Base-by-base conservation (phyloP, 2,888 invertebrate species). In the Athalia rosae region DNA sequence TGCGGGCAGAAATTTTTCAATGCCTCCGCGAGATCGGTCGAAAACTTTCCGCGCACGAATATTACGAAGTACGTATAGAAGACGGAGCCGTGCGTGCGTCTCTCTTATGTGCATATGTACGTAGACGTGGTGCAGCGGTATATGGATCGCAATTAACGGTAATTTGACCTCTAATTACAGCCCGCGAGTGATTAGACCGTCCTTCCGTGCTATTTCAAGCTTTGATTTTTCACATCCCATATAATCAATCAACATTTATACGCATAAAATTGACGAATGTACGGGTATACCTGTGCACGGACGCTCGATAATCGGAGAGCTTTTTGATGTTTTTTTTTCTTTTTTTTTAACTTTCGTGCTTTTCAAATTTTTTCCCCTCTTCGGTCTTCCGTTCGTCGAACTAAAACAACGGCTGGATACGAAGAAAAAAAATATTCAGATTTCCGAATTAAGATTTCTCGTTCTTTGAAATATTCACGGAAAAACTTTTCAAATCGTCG, bases 361-460 rank as follows among this genome's bases (percentile, higher is more conserved):
- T 82, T 81, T 77, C 2, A 28, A 28, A 77, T 71, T 76, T 67
- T 76, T 76, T 79, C 77, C 78, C 80, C 74, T 77, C 76, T 71
- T 50, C 64, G 56, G 59, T 71, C 62, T 59, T 78, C 67, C 64
- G 43, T 28, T 53, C 41, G 77, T 77, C 62, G 76, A 73, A 71
- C 78, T 58, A 50, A 77, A 78, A 79, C 53, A 28, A 28, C 28
- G 28, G 2, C 28, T 28, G 28, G 28, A 28, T 0, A 0, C 28
- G 28, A 28, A 28, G 0, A 28, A 28, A 28, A 28, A 28, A 28
- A 28, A 28, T n/a, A n/a, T n/a, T n/a, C n/a, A n/a, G n/a, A n/a
- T n/a, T n/a, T n/a, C n/a, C n/a, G n/a, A n/a, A n/a, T n/a, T n/a
- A n/a, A n/a, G n/a, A n/a, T n/a, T n/a, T n/a, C n/a, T n/a, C n/a